Base-by-base conservation (phyloP, 2,113 vertebrate genomes). In the Lophochroa leadbeateri region DNA sequence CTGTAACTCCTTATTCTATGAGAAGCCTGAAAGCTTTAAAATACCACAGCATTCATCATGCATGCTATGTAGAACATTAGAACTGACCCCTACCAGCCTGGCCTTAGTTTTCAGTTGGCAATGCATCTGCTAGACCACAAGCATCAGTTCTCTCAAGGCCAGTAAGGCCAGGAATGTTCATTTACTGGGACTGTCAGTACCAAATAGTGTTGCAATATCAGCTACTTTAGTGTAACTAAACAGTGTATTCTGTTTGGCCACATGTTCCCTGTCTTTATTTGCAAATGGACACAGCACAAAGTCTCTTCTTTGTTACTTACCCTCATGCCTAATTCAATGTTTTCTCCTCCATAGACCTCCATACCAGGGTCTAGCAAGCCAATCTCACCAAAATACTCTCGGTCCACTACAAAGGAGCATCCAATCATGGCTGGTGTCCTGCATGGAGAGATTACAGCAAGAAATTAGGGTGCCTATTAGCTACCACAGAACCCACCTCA, bases 381-480 rank as follows among this genome's bases (percentile, higher is more conserved):
- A 4, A 99, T 99, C 92, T 99, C 99, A 20, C 99, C 98, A 44
- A 99, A 99, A 96, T 99, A 99, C 76, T 99, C 99, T 58, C 99
- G 97, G 95, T 99, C 99, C 68, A 99, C 99, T 95, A 99, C 99
- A 46, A 99, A 99, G 0, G 99, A 99, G 96, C 99, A 99, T 88
- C 99, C 99, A 5, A 99, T 99, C 99, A 99, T 99, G 41, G 99
- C 99, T 4, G 99, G 99, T 41, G 99, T 99, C 98, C 99, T 99
- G 97, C 41, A 44, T 4, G 64, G 88, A 83, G 46, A 82, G 25
- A 87, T 67, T 6, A 67, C 46, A 74, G 58, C 12, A 87, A 60
- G 55, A 63, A 61, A 27, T 21, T 2, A 47, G 77, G n/a, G n/a
- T 3, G 2, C 20, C 64, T n/a, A 31, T 46, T 21, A 67, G 24